Conservation (phyloP, 1,140 invertebrate genomes). For the Eumaeus atala region DNA sequence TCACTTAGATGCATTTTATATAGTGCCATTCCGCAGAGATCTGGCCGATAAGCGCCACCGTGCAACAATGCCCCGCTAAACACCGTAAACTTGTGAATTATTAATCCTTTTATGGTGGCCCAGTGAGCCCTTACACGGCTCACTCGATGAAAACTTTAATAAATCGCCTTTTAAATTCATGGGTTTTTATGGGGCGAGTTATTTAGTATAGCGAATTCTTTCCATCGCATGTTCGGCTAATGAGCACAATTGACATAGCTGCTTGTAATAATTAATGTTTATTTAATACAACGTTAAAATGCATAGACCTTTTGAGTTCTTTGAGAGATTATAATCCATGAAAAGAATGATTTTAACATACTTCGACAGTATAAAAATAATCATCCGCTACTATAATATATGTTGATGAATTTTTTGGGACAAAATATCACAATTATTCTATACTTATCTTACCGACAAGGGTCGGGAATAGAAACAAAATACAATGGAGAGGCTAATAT, state of each 20-base stretch:
- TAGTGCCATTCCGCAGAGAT: conserved; percentile 57
- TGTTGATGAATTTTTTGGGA: too few species aligned
- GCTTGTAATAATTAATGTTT: not conserved
- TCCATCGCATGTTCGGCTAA: conserved; percentile 15
- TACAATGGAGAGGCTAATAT: too few species aligned
- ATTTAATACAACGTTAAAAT: too few species aligned
- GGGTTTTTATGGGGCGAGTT: conserved; percentile 30
- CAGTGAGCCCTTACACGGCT: conserved; percentile 41
- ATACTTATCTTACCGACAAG: too few species aligned
- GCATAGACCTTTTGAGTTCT: too few species aligned
- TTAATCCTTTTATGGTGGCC: conserved; percentile 65
- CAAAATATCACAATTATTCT: too few species aligned
- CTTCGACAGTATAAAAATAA: too few species aligned
- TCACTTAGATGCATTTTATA: conserved; percentile 53
- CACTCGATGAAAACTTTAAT: conserved; percentile 65
- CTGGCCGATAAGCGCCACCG: conserved; percentile 49
- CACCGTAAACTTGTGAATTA: conserved; percentile 71
- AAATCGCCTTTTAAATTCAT: conserved; percentile 57
- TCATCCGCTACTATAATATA: too few species aligned
- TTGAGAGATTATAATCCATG: too few species aligned
- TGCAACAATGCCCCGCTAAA: conserved; percentile 64
- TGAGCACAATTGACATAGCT: not conserved
- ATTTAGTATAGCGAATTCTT: conserved; percentile 22
- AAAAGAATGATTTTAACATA: too few species aligned
- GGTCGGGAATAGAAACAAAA: too few species aligned